Evolutionary conservation across 92 coral and sea anemone species (phyloP).

Genomic region (Palythoa grandiflora): DNA sequence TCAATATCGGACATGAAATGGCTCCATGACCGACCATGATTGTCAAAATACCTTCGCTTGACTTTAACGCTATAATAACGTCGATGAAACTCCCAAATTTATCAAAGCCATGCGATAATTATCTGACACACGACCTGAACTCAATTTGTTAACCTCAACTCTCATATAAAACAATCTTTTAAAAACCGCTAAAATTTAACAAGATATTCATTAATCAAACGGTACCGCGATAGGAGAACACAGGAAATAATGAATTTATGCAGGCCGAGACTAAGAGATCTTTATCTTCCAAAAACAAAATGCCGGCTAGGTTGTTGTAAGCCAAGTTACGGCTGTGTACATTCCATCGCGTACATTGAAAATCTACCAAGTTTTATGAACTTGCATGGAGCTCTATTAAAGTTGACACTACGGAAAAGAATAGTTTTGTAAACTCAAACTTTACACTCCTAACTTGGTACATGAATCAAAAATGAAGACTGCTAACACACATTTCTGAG

Average conservation of each 20-base stretch:
- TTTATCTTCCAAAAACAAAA: not conserved
- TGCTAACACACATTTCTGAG: too few species aligned
- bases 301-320: not conserved
- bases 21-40: too few species aligned
- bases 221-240: not conserved
- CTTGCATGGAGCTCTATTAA: not conserved
- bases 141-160: not conserved
- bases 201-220: not conserved
- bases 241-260: not conserved
- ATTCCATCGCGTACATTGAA: not conserved
- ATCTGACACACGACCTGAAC: conserved; percentile 13
- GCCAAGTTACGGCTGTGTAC: not conserved
- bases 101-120: not conserved
- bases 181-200: not conserved
- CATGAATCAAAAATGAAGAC: too few species aligned
- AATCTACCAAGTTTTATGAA: not conserved
- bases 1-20: too few species aligned
- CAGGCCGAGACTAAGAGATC: not conserved
- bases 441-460: too few species aligned
- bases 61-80: not conserved
- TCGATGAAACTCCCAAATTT: not conserved
- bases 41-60: too few species aligned
- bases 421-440: not conserved
- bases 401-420: not conserved
- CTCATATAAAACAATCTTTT: not conserved